These are phyloP conservation scores for Acridotheres tristis DNA, from an alignment of 2,797 vertebrate genomes.

Conservation along the genomic window DNA sequence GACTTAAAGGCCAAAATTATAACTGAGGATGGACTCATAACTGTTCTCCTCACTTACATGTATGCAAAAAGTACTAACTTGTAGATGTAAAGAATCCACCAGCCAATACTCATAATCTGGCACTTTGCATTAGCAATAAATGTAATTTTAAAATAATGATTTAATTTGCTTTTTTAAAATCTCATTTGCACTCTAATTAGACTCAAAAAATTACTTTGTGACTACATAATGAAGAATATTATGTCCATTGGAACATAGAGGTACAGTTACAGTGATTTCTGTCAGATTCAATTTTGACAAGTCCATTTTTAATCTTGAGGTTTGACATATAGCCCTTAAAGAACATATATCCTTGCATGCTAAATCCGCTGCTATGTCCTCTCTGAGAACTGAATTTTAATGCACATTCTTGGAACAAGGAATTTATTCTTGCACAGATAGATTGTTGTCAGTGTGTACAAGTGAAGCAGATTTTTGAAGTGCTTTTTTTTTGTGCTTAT, in stretches of 20 bases:
- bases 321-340: slow-evolving; percentile 23
- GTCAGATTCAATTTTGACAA: background rate
- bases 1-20: background rate
- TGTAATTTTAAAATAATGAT: background rate
- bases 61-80: background rate
- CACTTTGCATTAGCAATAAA: background rate
- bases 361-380: background rate
- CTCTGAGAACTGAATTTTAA: background rate
- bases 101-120: background rate
- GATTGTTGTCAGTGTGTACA: slow-evolving; percentile 13
- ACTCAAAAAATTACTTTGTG: background rate
- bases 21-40: background rate
- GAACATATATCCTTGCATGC: background rate
- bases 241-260: background rate
- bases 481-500: background rate
- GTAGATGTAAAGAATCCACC: background rate
- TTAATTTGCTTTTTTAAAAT: background rate
- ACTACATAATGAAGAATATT: background rate
- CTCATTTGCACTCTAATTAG: background rate
- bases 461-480: slow-evolving; percentile 24
- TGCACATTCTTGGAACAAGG: background rate
- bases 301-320: slow-evolving; percentile 11
- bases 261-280: background rate
- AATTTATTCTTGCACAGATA: background rate
- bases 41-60: background rate